These are phyloP conservation scores for Ommatoiulus sabulosus DNA, from an alignment of 2,888 invertebrate genomes.

Conservation along the genomic window DNA sequence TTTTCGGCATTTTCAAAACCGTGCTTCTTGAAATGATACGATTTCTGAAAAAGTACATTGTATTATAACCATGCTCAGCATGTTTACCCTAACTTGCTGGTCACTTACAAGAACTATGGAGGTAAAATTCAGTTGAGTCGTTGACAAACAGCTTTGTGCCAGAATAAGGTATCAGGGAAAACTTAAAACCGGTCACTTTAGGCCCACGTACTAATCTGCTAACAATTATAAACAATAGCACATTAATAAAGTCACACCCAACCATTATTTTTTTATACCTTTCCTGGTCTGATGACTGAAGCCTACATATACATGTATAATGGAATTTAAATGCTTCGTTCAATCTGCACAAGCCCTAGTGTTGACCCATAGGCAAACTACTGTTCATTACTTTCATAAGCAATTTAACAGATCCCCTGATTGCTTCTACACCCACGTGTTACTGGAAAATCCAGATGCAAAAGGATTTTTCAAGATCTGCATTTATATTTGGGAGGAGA, in stretches of 20 bases:
- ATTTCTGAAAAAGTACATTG: too few species aligned
- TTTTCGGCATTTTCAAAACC: too few species aligned
- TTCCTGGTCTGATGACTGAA: conserved; percentile 18
- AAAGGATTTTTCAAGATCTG: neutral
- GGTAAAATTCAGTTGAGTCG: neutral
- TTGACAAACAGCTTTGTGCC: neutral
- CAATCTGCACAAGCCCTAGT: neutral
- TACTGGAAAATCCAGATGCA: conserved; percentile 17
- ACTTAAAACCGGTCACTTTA: neutral
- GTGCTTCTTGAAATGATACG: too few species aligned
- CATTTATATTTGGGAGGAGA: neutral
- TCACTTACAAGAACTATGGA: too few species aligned
- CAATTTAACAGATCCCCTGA: conserved; percentile 6
- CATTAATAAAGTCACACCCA: conserved; percentile 38
- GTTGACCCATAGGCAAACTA: neutral
- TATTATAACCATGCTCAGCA: too few species aligned
- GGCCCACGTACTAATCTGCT: neutral
- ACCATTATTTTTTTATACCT: neutral
- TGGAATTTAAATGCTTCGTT: conserved; percentile 26
- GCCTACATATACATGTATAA: neutral
- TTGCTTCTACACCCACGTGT: neutral
- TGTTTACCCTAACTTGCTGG: too few species aligned
- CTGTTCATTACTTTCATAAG: conserved; percentile 6
- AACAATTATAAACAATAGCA: conserved; percentile 35
- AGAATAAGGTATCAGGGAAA: neutral